These are phyloP conservation scores for Masticophis lateralis DNA, from an alignment of 2,797 vertebrate species.

Conservation along the genomic window DNA sequence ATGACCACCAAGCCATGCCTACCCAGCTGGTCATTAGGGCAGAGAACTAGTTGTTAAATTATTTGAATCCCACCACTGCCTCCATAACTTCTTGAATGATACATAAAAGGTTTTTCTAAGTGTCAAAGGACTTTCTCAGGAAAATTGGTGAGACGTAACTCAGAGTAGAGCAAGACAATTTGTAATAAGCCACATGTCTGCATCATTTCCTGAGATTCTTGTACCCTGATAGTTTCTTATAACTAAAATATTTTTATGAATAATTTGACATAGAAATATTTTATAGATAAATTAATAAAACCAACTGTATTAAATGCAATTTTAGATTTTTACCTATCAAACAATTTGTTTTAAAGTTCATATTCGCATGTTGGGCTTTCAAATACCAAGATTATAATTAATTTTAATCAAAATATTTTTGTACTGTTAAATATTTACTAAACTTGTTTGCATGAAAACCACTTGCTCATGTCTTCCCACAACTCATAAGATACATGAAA, in stretches of 20 bases:
- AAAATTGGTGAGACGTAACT: neutral
- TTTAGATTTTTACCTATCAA: neutral
- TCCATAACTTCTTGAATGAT: neutral
- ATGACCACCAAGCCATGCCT: too few relatives aligned
- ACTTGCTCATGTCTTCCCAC: neutral
- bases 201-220: neutral
- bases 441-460: constrained; percentile 3
- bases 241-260: neutral
- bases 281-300: constrained; percentile 37
- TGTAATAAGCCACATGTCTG: neutral
- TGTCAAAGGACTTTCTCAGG: neutral
- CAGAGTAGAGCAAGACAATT: neutral
- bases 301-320: constrained; percentile 16
- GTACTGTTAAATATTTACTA: constrained; percentile 18
- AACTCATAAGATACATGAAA: constrained; percentile 21
- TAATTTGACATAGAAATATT: constrained; percentile 17
- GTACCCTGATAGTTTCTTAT: constrained; percentile 1
- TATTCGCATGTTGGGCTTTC: constrained; percentile 24
- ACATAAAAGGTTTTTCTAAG: neutral
- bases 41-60: too few relatives aligned
- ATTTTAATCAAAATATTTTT: constrained; percentile 24
- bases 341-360: neutral
- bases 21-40: too few relatives aligned
- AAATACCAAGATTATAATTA: constrained; percentile 25
- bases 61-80: too few relatives aligned